These are phyloP conservation scores for Nebria ingens DNA, from an alignment of 1,140 invertebrate species.

Conservation along the genomic window DNA sequence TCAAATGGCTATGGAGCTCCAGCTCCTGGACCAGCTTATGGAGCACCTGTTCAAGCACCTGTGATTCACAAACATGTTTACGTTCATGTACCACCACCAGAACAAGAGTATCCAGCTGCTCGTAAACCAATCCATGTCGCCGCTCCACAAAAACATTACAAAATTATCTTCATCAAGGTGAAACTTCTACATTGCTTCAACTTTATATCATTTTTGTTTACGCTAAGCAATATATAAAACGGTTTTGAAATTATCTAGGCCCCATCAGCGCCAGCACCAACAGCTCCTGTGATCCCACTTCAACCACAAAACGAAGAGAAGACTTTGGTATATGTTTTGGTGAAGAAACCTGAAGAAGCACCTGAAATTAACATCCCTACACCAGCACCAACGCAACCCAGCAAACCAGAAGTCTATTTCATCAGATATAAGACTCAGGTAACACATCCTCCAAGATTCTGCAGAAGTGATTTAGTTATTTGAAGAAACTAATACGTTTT, in stretches of 20 bases:
- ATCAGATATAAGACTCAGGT: slow-evolving; percentile 75
- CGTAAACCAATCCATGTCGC: slow-evolving; percentile 50
- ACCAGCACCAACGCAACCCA: slow-evolving; percentile 64
- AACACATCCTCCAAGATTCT: background rate
- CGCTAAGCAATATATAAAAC: background rate
- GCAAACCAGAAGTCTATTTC: slow-evolving; percentile 77
- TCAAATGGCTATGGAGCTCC: background rate
- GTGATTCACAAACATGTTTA: slow-evolving; percentile 79
- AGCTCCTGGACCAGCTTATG: slow-evolving; percentile 53
- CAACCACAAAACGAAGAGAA: slow-evolving; percentile 75
- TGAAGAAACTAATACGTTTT: background rate
- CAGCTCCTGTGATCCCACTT: slow-evolving; percentile 60
- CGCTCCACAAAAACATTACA: slow-evolving; percentile 78
- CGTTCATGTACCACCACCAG: slow-evolving; percentile 75
- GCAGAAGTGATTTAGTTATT: background rate
- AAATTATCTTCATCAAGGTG: slow-evolving; percentile 78
- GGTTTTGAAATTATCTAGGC: slow-evolving; percentile 39
- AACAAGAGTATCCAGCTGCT: slow-evolving; percentile 59
- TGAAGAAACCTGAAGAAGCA: slow-evolving; percentile 73
- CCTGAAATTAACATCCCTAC: slow-evolving; percentile 66
- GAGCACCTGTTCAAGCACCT: slow-evolving; percentile 57
- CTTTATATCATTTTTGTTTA: background rate
- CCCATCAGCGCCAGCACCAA: slow-evolving; percentile 66
- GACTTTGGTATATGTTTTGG: slow-evolving; percentile 74
- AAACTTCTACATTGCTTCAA: too few species aligned